Evolutionary conservation across 2,888 invertebrate species (phyloP), one percentile per base, ranked within the genome.

Genomic region (Nephrotoma guestfalica): DNA sequence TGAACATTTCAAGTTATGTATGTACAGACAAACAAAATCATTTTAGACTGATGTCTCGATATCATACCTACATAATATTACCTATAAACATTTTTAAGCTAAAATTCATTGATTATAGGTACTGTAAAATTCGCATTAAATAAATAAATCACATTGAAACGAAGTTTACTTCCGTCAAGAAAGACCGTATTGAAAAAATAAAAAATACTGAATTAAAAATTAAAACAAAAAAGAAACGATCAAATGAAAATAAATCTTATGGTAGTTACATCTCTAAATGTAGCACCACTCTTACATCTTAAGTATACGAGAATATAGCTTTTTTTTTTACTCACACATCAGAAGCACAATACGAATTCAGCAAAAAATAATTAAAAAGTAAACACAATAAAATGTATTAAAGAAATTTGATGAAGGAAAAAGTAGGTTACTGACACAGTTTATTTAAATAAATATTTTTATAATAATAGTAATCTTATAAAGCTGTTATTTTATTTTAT

Each of bases 401-500:
- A 84, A 84, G 84, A 84, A 84, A 84, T 84, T 42, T 41, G 84
- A 84, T 84, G 84, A 41, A 84, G 84, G 84, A 84, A 41, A 84
- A 84, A 84, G 84, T 84, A 42, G 84, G 84, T 84, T 42, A 84
- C 84, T 84, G 84, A 84, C 84, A 84, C 84, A 84, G 84, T 84
- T 84, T 41, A 84, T 41, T 84, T 42, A 71, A 71, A 71, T 84
- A 42, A 41, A 84, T 84, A 41, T 84, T 84, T 84, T 84, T 84
- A 41, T 84, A 84, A 84, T 84, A 41, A 41, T 84, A 84, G 41
- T 41, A 84, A 84, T 84, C 41, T 42, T 84, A 84, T 84, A 84
- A 84, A 41, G 42, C 41, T 84, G 41, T 41, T 84, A 84, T 84
- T 84, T 83, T 41, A 15, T 84, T 84, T 41, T 83, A 83, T 83